Evolutionary conservation across 2,797 vertebrate species (phyloP).

Genomic region (Myotis daubentonii): DNA sequence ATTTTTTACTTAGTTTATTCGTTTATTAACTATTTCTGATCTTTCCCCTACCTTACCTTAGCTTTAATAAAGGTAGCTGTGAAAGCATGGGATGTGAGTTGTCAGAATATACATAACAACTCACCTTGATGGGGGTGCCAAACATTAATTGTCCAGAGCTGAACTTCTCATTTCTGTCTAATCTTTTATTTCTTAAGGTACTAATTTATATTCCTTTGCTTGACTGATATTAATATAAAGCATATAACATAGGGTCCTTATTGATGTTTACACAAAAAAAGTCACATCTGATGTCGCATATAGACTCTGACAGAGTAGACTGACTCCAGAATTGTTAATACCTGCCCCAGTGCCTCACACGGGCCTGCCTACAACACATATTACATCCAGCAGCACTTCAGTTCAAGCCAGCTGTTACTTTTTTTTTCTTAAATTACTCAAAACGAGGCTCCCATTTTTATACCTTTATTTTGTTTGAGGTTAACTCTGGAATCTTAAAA

Average conservation of each 20-base stretch:
- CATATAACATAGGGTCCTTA: background rate
- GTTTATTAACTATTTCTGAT: background rate
- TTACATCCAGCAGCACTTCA: background rate
- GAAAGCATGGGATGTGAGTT: background rate
- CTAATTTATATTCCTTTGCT: background rate
- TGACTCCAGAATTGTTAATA: background rate
- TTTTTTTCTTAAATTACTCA: background rate
- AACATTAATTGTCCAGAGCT: background rate
- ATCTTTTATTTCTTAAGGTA: slow-evolving; percentile 21
- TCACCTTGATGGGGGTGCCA: background rate
- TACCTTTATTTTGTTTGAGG: slow-evolving; percentile 25
- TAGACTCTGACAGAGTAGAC: background rate
- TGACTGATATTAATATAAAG: background rate
- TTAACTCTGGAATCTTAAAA: slow-evolving; percentile 33
- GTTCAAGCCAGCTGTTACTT: background rate
- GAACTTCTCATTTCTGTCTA: slow-evolving; percentile 32
- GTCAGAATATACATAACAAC: background rate
- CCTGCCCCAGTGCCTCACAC: background rate
- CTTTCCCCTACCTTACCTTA: background rate
- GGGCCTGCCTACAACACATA: background rate
- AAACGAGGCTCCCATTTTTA: background rate
- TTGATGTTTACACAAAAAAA: background rate
- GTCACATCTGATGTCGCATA: background rate
- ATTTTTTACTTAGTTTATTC: background rate
- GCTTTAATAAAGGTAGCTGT: background rate